phyloP scores from a whole-genome alignment of 2,113 vertebrate genomes.

The Synchiropus splendidus region DNA sequence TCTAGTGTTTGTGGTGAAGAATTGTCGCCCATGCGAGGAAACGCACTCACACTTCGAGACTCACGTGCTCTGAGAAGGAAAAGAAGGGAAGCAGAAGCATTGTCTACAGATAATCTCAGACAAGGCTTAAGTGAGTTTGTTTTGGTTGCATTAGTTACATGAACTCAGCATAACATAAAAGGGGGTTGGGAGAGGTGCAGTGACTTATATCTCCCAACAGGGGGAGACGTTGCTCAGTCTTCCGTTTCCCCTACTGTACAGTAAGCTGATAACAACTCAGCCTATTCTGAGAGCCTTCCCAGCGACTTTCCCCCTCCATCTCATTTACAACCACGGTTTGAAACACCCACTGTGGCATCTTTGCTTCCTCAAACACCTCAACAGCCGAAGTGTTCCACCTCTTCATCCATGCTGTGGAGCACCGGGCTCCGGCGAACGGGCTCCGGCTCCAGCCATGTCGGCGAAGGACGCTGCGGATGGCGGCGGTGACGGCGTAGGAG shows the following conservation, averaged over 20 bases:
- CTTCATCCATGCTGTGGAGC: constrained; percentile 64
- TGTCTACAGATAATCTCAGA: too few relatives aligned
- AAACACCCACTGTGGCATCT: too few relatives aligned
- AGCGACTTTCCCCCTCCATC: not conserved
- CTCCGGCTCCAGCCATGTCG: constrained; percentile 71
- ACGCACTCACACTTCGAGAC: not conserved
- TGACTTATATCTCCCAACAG: constrained; percentile 24
- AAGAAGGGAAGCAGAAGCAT: too few relatives aligned
- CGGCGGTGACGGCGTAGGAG: constrained; percentile 62
- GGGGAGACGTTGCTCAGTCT: constrained; percentile 39
- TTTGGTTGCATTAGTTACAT: too few relatives aligned
- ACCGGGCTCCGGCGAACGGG: constrained; percentile 57
- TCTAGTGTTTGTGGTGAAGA: constrained; percentile 28
- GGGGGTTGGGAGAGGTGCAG: constrained; percentile 1
- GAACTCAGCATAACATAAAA: not conserved
- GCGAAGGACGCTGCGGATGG: constrained; percentile 54
- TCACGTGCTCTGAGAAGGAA: too few relatives aligned
- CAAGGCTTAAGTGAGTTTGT: too few relatives aligned
- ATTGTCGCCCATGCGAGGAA: not conserved
- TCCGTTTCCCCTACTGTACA: constrained; percentile 39
- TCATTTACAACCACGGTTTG: too few relatives aligned
- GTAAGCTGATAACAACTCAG: constrained; percentile 19
- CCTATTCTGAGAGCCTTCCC: constrained; percentile 9
- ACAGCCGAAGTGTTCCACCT: constrained; percentile 13
- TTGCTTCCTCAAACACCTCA: too few relatives aligned